Percentiles rank a stretch among this genome's conserved stretches.
These are phyloP conservation scores for Meteorus colon DNA, from an alignment of 2,888 invertebrate species.

Conservation along the genomic window DNA sequence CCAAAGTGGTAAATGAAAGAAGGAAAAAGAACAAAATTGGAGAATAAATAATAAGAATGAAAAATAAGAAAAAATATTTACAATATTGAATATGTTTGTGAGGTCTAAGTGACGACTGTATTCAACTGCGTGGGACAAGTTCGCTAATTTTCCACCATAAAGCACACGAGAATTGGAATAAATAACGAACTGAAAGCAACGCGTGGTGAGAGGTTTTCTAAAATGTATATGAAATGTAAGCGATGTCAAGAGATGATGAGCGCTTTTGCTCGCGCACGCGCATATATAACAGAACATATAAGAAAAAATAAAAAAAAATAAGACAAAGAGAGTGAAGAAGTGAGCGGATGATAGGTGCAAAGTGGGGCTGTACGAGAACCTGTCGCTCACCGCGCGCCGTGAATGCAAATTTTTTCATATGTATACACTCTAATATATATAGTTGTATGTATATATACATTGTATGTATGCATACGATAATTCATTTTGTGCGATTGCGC, in stretches of 20 bases:
- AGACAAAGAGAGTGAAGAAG: not conserved
- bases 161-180: constrained; percentile 64
- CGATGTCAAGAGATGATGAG: not conserved
- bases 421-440: constrained; percentile 38
- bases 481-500: constrained; percentile 38
- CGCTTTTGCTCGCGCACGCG: not conserved
- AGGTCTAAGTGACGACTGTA: constrained; percentile 67
- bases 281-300: not conserved
- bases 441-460: constrained; percentile 43
- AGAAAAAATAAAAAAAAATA: not conserved
- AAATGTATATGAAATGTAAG: not conserved
- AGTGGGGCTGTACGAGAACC: constrained; percentile 23
- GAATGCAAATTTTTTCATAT: constrained; percentile 48
- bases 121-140: constrained; percentile 55
- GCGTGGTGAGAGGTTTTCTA: constrained; percentile 37
- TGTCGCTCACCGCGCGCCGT: constrained; percentile 19
- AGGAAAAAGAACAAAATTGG: not conserved
- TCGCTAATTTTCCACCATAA: constrained; percentile 70
- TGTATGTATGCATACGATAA: constrained; percentile 48
- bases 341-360: constrained; percentile 17
- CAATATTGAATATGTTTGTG: constrained; percentile 52
- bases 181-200: constrained; percentile 64
- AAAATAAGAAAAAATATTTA: constrained; percentile 48
- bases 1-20: constrained; percentile 5
- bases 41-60: constrained; percentile 54